These are phyloP conservation scores for Monarcha castaneiventris DNA, from an alignment of 2,113 vertebrate genomes.

Conservation along the genomic window DNA sequence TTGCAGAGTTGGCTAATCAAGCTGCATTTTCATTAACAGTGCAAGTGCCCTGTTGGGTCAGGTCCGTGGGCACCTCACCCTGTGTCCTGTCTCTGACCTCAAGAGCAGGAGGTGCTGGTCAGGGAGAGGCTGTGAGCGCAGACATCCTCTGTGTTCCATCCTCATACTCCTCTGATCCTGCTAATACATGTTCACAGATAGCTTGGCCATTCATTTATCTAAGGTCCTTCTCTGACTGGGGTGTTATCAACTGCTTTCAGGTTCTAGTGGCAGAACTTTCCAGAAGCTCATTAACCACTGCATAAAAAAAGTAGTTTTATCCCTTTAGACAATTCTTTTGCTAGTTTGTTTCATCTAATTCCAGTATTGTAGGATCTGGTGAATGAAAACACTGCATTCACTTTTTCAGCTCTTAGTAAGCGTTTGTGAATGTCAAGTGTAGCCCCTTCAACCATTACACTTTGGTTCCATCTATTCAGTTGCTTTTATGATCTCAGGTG, in stretches of 20 bases:
- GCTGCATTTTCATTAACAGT: not conserved
- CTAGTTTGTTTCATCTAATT: not conserved
- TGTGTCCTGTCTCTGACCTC: not conserved
- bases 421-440: not conserved
- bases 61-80: rapidly evolving
- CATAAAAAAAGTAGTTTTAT: not conserved
- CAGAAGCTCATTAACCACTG: not conserved
- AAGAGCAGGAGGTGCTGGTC: not conserved
- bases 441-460: not conserved
- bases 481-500: not conserved
- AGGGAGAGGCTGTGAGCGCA: not conserved
- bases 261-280: not conserved
- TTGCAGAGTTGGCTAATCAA: not conserved
- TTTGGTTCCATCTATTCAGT: not conserved
- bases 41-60: not conserved
- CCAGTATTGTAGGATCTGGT: not conserved
- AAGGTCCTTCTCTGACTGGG: not conserved
- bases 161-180: not conserved
- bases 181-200: rapidly evolving
- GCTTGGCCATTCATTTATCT: not conserved
- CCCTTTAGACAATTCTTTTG: not conserved
- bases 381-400: not conserved
- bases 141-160: not conserved
- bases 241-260: not conserved
- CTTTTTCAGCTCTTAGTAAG: not conserved